Conservation (phyloP, 2,888 invertebrate species). For the Erebia palarica region DNA sequence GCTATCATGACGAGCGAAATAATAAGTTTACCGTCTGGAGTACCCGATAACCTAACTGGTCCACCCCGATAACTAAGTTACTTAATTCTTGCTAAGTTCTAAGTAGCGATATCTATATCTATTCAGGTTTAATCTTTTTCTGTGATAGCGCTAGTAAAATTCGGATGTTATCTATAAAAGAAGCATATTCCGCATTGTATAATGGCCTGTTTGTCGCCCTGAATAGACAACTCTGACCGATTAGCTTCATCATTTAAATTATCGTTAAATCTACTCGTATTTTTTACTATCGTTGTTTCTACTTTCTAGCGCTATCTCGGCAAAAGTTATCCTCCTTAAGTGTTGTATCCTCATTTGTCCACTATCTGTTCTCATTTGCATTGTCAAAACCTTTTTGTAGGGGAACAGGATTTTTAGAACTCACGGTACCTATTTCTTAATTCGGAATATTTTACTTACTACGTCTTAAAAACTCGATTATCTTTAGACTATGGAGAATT, state of each 20-base stretch:
- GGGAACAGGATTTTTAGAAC: slow-evolving; percentile 15
- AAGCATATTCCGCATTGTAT: background rate
- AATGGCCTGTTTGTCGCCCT: no score
- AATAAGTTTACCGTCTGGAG: slow-evolving; percentile 21
- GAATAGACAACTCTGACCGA: background rate
- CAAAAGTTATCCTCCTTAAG: slow-evolving; percentile 10
- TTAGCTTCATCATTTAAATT: background rate
- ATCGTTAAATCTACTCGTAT: background rate
- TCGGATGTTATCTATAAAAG: no score
- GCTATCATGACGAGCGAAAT: slow-evolving; percentile 3
- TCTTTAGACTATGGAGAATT: slow-evolving; percentile 4
- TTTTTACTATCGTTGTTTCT: no score
- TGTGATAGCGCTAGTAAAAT: slow-evolving; percentile 4
- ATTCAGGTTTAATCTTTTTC: background rate
- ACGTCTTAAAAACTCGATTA: background rate
- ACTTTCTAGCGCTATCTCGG: background rate
- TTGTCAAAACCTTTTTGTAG: slow-evolving; percentile 12
- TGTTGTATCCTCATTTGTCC: slow-evolving; percentile 23
- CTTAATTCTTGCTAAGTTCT: slow-evolving; percentile 1
- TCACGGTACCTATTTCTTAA: slow-evolving; percentile 7
- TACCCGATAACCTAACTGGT: slow-evolving; percentile 21
- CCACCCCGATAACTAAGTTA: background rate
- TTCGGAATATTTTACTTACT: background rate
- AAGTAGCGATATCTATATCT: slow-evolving; percentile 1
- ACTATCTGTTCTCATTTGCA: slow-evolving; percentile 24